A percentile compares a stretch with the other conserved stretches of the same genome.
These are phyloP conservation scores for Dasypus novemcinctus DNA, from an alignment of 2,113 vertebrate species.

Conservation along the genomic window DNA sequence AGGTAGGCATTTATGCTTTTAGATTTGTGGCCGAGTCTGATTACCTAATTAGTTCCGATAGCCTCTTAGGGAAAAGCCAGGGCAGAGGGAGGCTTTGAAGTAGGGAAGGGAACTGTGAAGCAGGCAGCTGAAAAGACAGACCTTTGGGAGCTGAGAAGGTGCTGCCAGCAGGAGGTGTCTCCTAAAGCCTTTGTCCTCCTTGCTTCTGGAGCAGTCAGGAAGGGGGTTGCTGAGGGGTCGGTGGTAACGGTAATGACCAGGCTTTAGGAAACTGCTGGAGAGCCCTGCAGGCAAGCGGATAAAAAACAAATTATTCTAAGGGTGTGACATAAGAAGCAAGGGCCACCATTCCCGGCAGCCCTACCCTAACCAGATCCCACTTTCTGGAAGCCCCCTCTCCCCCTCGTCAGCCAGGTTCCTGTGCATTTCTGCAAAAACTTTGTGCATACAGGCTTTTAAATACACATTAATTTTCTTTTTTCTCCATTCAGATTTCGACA, in stretches of 20 bases:
- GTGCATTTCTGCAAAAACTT: background rate
- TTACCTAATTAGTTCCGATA: background rate
- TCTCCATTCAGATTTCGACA: background rate
- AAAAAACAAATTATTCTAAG: background rate
- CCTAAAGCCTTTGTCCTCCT: background rate
- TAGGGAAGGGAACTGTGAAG: background rate
- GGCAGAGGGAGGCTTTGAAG: slow-evolving; percentile 44
- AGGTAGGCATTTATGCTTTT: slow-evolving; percentile 40
- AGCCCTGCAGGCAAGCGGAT: background rate
- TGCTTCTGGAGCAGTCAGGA: background rate
- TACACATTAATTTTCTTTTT: background rate
- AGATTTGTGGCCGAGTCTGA: background rate
- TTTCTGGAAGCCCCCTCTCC: background rate
- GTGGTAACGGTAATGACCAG: background rate
- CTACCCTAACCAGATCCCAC: background rate
- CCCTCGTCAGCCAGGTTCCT: background rate
- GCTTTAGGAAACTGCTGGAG: background rate
- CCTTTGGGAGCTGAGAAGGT: background rate
- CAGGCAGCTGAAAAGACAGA: background rate
- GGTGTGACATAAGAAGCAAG: background rate
- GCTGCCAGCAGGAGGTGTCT: background rate
- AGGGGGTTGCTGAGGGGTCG: background rate
- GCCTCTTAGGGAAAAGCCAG: background rate
- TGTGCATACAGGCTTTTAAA: background rate
- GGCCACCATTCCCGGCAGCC: background rate